These are phyloP conservation scores for Clusia tigrina DNA, from an alignment of 2,888 invertebrate species.

Conservation along the genomic window DNA sequence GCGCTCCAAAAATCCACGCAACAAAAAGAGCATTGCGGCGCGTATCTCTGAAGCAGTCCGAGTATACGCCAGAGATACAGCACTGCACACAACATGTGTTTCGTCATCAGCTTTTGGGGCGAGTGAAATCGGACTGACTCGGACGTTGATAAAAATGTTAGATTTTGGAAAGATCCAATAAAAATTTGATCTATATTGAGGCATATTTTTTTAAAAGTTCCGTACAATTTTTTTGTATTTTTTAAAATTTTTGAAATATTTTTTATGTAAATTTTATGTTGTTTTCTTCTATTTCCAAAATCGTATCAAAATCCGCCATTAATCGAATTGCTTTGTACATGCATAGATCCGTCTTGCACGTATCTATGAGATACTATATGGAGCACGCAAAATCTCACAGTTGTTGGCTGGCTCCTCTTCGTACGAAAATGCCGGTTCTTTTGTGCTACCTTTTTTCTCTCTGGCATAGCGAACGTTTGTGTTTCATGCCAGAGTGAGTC, in stretches of 20 bases:
- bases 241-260: neutral
- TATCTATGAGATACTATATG: neutral
- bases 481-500: neutral
- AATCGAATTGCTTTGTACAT: slow-evolving; percentile 13
- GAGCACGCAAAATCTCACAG: too few species aligned
- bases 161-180: too few species aligned
- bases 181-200: too few species aligned
- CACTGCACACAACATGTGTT: slow-evolving; percentile 51
- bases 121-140: slow-evolving; percentile 7
- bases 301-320: slow-evolving; percentile 27
- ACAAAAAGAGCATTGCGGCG: neutral
- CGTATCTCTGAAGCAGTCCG: neutral
- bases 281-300: slow-evolving; percentile 1
- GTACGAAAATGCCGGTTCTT: neutral
- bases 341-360: neutral
- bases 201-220: too few species aligned
- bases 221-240: too few species aligned
- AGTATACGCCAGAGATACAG: slow-evolving; percentile 5
- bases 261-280: slow-evolving; percentile 14
- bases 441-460: neutral
- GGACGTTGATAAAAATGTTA: neutral
- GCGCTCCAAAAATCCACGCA: neutral
- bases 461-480: neutral
- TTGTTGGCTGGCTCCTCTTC: too few species aligned
- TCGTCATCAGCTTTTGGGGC: slow-evolving; percentile 45